Evolutionary conservation across 2,113 vertebrate species (phyloP).

Genomic region (Perca schrenkii): DNA sequence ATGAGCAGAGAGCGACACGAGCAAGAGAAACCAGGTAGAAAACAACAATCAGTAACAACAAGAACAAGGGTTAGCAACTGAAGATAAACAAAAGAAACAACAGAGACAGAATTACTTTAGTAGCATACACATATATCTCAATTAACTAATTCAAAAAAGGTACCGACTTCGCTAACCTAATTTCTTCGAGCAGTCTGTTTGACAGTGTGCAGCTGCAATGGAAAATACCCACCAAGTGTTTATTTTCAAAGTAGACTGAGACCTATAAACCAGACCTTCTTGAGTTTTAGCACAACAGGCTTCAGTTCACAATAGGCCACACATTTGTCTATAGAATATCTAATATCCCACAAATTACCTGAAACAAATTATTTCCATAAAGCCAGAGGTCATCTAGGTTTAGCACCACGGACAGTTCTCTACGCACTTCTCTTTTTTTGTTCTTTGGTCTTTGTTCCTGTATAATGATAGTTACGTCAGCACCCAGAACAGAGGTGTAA

Average conservation of each 20-base stretch:
- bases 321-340: background rate
- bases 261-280: background rate
- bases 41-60: constrained; percentile 9
- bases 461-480: constrained; percentile 23
- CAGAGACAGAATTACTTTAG: background rate
- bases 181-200: background rate
- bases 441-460: constrained; percentile 12
- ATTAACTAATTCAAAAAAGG: background rate
- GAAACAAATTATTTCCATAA: constrained; percentile 4
- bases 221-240: background rate
- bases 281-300: background rate
- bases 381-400: background rate
- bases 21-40: constrained; percentile 24
- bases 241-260: background rate
- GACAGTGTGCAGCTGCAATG: background rate
- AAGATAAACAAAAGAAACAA: constrained; percentile 17
- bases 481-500: constrained; percentile 13
- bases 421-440: background rate
- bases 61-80: background rate
- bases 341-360: background rate
- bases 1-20: constrained; percentile 20
- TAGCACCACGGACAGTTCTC: constrained; percentile 1
- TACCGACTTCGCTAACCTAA: background rate
- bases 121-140: background rate
- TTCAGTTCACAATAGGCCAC: background rate